Evolutionary conservation across 2,888 invertebrate genomes (phyloP).

Genomic region (Leptopilina myrica): DNA sequence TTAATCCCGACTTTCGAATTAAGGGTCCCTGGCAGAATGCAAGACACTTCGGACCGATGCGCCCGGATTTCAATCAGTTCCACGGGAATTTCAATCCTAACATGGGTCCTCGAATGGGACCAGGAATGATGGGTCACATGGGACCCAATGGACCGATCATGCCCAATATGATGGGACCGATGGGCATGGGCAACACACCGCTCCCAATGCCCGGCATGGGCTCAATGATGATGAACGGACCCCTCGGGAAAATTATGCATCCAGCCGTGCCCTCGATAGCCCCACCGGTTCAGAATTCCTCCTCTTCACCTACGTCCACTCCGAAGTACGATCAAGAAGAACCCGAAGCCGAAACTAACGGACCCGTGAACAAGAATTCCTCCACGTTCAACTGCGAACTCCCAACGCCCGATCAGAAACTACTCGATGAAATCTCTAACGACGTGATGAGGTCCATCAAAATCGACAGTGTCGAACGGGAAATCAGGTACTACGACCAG

Average conservation of each 20-base stretch:
- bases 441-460: constrained; percentile 88
- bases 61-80: constrained; percentile 73
- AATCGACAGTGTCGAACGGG: constrained; percentile 88
- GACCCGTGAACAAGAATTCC: constrained; percentile 47
- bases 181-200: constrained; percentile 54
- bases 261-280: constrained; percentile 44
- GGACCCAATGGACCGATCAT: constrained; percentile 67
- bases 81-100: constrained; percentile 68
- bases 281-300: constrained; percentile 48
- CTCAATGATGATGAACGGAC: constrained; percentile 50
- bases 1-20: constrained; percentile 66
- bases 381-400: constrained; percentile 68
- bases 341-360: constrained; percentile 52
- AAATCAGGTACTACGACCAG: constrained; percentile 91
- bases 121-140: constrained; percentile 67
- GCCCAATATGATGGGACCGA: constrained; percentile 56
- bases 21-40: constrained; percentile 74
- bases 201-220: constrained; percentile 47
- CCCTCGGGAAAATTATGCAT: constrained; percentile 37
- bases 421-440: constrained; percentile 79
- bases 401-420: constrained; percentile 75
- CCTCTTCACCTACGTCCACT: constrained; percentile 45
- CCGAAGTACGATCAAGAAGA: constrained; percentile 63
- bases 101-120: constrained; percentile 65
- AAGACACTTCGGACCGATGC: constrained; percentile 71